A percentile compares a stretch with the other conserved stretches of the same genome.
phyloP scores from a whole-genome alignment of 1,140 invertebrate species.

The Latrodectus geometricus region DNA sequence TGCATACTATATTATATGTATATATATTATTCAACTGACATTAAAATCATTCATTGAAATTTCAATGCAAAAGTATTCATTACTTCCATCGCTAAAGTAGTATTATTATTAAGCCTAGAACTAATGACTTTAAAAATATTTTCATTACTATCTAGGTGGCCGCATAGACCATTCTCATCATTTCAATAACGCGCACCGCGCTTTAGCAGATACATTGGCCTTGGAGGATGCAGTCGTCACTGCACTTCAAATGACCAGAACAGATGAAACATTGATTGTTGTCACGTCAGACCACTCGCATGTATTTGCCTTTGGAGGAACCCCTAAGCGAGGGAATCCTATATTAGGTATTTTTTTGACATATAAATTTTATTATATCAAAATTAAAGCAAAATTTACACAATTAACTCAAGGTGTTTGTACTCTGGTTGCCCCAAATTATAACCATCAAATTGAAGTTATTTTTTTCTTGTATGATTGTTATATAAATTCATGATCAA shows the following conservation, averaged over 20 bases:
- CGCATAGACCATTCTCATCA: slow-evolving; percentile 87
- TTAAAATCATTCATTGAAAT: no score
- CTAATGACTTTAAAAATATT: no score
- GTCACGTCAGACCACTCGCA: slow-evolving; percentile 66
- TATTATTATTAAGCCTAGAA: no score
- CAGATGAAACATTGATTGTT: slow-evolving; percentile 63
- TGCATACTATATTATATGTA: no score
- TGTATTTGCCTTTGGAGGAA: slow-evolving; percentile 65
- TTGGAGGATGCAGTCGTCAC: slow-evolving; percentile 64
- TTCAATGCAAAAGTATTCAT: no score
- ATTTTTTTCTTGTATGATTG: no score
- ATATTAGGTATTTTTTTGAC: slow-evolving; percentile 56
- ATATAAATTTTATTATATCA: not conserved
- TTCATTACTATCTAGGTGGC: slow-evolving; percentile 71
- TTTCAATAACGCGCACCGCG: slow-evolving; percentile 80
- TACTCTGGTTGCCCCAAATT: no score
- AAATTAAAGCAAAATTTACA: not conserved
- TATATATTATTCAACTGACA: no score
- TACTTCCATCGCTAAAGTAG: no score
- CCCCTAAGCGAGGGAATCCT: slow-evolving; percentile 64
- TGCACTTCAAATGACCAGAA: slow-evolving; percentile 65
- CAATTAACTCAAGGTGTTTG: no score
- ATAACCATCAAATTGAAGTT: no score
- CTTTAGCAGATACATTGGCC: slow-evolving; percentile 71
- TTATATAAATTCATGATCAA: no score